Evolutionary conservation across 2,888 invertebrate species (phyloP).

Genomic region (Coleophora flavipennella): DNA sequence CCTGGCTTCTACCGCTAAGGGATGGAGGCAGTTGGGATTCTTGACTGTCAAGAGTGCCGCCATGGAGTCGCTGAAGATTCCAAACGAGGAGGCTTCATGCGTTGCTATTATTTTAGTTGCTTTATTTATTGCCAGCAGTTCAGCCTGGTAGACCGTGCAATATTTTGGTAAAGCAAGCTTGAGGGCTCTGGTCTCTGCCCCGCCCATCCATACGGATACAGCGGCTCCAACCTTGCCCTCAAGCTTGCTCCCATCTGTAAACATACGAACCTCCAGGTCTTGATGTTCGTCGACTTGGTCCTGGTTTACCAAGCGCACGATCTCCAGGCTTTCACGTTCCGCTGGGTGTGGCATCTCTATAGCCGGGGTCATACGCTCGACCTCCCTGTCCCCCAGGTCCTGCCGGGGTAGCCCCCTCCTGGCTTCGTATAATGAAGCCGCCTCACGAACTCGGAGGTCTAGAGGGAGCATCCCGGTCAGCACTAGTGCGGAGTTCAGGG

Average conservation of each 20-base stretch:
- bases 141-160: neutral
- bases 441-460: conserved; percentile 15
- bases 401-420: neutral
- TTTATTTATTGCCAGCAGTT: neutral
- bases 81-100: neutral
- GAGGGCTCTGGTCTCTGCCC: neutral
- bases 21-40: neutral
- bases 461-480: conserved; percentile 15
- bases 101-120: neutral
- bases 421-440: conserved; percentile 4
- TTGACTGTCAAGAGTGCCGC: neutral
- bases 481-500: conserved; percentile 11
- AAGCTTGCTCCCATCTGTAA: neutral
- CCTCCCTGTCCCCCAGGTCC: neutral
- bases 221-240: neutral
- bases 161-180: neutral
- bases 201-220: neutral
- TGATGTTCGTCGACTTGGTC: neutral
- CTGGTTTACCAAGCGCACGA: neutral
- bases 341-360: neutral
- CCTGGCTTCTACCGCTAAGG: neutral
- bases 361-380: neutral
- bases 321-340: neutral
- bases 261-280: too few species aligned
- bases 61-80: neutral